phyloP scores from a whole-genome alignment of 2,113 vertebrate species.

The Perca fluviatilis region DNA sequence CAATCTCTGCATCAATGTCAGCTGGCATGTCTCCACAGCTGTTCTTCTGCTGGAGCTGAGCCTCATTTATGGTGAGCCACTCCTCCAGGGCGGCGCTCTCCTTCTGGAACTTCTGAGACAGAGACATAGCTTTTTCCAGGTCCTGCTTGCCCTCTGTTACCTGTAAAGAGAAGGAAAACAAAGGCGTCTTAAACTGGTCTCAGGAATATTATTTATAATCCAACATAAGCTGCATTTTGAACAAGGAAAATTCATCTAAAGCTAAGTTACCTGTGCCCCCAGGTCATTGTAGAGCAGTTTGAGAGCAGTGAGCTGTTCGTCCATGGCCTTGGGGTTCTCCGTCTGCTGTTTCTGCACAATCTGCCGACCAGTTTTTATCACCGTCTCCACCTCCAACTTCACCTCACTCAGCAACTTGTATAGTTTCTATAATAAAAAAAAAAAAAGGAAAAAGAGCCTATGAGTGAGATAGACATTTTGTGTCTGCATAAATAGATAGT shows the following conservation, averaged over 20 bases:
- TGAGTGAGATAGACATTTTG: neutral
- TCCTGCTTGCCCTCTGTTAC: conserved; percentile 98
- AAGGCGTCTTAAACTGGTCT: neutral
- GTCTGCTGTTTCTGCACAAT: conserved; percentile 99
- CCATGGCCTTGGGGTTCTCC: conserved; percentile 96
- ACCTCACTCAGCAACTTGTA: conserved; percentile 98
- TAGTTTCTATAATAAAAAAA: conserved; percentile 87
- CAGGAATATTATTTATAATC: neutral
- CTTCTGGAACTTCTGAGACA: conserved; percentile 90
- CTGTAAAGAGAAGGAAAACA: conserved; percentile 73
- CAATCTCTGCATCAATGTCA: conserved; percentile 92
- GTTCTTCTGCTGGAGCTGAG: conserved; percentile 90
- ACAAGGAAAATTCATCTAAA: neutral
- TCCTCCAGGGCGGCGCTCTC: conserved; percentile 88
- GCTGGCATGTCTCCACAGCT: conserved; percentile 87
- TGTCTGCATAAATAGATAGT: neutral
- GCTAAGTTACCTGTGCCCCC: conserved; percentile 90
- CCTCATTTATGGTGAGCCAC: conserved; percentile 89
- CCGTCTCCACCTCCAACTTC: conserved; percentile 97
- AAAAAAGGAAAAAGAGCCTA: neutral
- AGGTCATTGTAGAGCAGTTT: conserved; percentile 97
- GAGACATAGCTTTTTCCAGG: conserved; percentile 90
- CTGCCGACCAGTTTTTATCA: conserved; percentile 98
- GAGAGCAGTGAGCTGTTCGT: conserved; percentile 94
- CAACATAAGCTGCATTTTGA: neutral